A percentile compares a stretch with the other conserved stretches of the same genome.
These are phyloP conservation scores for Holothuria glaberrima DNA, from an alignment of 35 echinoderm and acorn worm genomes.

Conservation along the genomic window DNA sequence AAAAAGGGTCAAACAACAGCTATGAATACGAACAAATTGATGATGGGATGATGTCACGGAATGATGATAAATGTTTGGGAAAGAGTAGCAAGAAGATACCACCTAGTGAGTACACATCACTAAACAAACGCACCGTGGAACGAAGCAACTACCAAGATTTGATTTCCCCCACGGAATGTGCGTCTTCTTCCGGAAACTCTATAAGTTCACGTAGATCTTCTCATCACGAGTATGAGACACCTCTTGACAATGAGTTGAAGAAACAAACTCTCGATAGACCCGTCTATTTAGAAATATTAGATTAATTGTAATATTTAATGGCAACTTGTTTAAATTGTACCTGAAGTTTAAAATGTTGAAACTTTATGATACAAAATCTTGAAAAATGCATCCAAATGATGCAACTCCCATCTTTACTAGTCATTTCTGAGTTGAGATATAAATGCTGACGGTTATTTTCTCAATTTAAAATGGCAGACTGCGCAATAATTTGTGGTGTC, in stretches of 20 bases:
- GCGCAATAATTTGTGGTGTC: too few relatives aligned
- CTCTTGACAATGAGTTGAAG: constrained; percentile 3
- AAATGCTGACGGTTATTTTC: too few relatives aligned
- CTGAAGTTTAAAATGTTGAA: too few relatives aligned
- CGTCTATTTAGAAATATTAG: constrained; percentile 24
- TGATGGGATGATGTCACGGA: not conserved
- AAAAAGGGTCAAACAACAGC: too few relatives aligned
- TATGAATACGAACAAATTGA: constrained; percentile 40
- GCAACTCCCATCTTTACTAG: too few relatives aligned
- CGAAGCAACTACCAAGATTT: constrained; percentile 4
- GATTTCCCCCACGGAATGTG: too few relatives aligned
- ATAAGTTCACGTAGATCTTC: not conserved
- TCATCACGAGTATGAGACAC: not conserved
- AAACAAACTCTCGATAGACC: not conserved
- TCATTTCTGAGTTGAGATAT: too few relatives aligned
- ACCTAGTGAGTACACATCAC: not conserved
- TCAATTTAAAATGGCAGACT: too few relatives aligned
- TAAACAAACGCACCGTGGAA: not conserved
- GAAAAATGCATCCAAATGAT: too few relatives aligned
- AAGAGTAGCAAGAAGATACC: not conserved
- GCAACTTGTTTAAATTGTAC: too few relatives aligned
- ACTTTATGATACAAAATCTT: too few relatives aligned
- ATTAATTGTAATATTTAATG: not conserved
- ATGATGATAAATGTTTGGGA: not conserved
- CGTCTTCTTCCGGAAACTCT: too few relatives aligned